These are phyloP conservation scores for Mylabris sibirica DNA, from an alignment of 2,888 invertebrate genomes.

Conservation along the genomic window DNA sequence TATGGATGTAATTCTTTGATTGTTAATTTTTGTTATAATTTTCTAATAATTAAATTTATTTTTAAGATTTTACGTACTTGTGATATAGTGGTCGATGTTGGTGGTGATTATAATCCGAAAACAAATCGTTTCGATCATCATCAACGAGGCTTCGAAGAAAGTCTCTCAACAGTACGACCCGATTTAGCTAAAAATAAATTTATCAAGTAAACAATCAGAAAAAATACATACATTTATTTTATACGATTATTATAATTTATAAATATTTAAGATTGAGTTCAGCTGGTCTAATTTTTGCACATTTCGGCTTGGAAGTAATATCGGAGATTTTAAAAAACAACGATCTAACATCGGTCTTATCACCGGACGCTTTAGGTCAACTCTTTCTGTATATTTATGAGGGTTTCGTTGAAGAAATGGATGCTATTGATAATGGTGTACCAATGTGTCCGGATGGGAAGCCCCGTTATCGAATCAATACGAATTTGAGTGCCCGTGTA, in stretches of 20 bases:
- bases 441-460: slow-evolving; percentile 75
- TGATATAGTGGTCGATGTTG: slow-evolving; percentile 96
- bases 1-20: slow-evolving; percentile 55
- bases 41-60: neutral
- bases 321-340: slow-evolving; percentile 64
- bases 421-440: slow-evolving; percentile 98
- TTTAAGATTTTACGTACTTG: slow-evolving; percentile 73
- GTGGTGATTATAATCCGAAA: slow-evolving; percentile 80
- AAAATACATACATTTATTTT: slow-evolving; percentile 1
- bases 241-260: neutral
- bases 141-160: slow-evolving; percentile 78
- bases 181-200: slow-evolving; percentile 68
- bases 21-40: neutral
- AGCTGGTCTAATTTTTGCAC: slow-evolving; percentile 91
- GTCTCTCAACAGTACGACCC: slow-evolving; percentile 71
- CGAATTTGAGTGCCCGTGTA: slow-evolving; percentile 80
- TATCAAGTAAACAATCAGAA: slow-evolving; percentile 65
- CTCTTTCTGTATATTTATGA: slow-evolving; percentile 82
- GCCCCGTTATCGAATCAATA: slow-evolving; percentile 79
- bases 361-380: slow-evolving; percentile 63
- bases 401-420: slow-evolving; percentile 89
- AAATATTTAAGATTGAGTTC: slow-evolving; percentile 80
- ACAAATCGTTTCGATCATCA: slow-evolving; percentile 92
- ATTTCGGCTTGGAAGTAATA: slow-evolving; percentile 85
- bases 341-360: slow-evolving; percentile 59